Percentiles rank a stretch among this genome's conserved stretches.
These are phyloP conservation scores for Sminthurides aquaticus DNA, from an alignment of 2,888 invertebrate species.

Conservation along the genomic window DNA sequence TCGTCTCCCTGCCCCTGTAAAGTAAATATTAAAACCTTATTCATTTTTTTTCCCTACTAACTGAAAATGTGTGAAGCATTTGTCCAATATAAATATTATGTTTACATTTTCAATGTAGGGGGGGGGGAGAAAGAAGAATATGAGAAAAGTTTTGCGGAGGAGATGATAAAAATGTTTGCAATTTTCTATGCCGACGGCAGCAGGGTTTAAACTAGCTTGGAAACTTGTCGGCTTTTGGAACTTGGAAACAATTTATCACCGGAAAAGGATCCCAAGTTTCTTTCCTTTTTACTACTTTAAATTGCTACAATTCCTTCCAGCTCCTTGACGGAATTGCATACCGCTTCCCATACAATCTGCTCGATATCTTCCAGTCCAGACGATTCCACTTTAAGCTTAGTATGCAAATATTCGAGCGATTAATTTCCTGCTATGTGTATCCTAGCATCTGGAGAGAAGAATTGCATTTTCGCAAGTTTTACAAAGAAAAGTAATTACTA, in stretches of 20 bases:
- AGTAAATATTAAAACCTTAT: neutral
- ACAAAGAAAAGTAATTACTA: neutral
- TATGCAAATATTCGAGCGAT: neutral
- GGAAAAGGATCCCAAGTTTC: neutral
- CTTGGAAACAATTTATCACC: slow-evolving; percentile 3
- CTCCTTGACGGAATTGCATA: no score
- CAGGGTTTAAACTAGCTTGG: no score
- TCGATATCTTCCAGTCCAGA: no score
- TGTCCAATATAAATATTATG: neutral
- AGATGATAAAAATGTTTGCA: neutral
- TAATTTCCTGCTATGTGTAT: neutral
- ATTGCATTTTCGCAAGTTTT: neutral
- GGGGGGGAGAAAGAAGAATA: neutral
- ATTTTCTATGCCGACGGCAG: no score
- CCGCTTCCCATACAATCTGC: no score
- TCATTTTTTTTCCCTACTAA: neutral
- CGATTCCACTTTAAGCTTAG: no score
- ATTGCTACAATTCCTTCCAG: no score
- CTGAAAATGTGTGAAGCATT: neutral
- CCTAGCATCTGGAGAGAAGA: neutral
- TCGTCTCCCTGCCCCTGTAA: slow-evolving; percentile 48
- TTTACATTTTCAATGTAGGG: neutral
- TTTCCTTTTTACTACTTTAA: neutral
- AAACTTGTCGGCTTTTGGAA: no score
- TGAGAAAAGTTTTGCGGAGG: neutral